A percentile compares a stretch with the other conserved stretches of the same genome.
These are phyloP conservation scores for Panurus biarmicus DNA, from an alignment of 2,113 vertebrate genomes.

Conservation along the genomic window DNA sequence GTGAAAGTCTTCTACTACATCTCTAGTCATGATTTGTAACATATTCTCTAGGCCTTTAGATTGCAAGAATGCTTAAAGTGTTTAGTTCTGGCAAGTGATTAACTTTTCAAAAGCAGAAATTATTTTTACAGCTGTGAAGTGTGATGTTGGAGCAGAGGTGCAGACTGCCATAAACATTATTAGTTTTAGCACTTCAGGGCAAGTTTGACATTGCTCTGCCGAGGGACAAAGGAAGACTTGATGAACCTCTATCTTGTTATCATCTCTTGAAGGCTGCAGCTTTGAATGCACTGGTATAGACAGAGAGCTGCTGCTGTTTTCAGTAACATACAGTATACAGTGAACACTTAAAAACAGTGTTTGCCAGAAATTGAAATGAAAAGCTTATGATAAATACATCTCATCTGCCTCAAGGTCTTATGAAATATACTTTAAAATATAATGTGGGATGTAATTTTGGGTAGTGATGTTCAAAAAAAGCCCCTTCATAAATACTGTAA, in stretches of 20 bases:
- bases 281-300: not conserved
- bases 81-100: not conserved
- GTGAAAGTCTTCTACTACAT: not conserved
- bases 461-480: not conserved
- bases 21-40: not conserved
- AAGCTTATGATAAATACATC: not conserved
- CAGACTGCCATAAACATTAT: not conserved
- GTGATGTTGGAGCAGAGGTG: not conserved
- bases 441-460: not conserved
- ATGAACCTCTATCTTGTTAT: not conserved
- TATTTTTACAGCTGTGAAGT: not conserved
- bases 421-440: not conserved
- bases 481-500: not conserved
- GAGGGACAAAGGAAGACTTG: not conserved
- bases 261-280: not conserved
- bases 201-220: not conserved
- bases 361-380: not conserved
- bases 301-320: not conserved
- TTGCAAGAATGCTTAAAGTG: not conserved
- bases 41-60: not conserved
- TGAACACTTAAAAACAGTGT: not conserved
- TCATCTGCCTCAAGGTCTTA: not conserved
- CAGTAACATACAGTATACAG: not conserved
- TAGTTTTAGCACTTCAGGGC: not conserved
- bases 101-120: not conserved